A percentile compares a stretch with the other conserved stretches of the same genome.
Conservation (phyloP, 2,888 invertebrate species). For the Leptinotarsa tumamoca region DNA sequence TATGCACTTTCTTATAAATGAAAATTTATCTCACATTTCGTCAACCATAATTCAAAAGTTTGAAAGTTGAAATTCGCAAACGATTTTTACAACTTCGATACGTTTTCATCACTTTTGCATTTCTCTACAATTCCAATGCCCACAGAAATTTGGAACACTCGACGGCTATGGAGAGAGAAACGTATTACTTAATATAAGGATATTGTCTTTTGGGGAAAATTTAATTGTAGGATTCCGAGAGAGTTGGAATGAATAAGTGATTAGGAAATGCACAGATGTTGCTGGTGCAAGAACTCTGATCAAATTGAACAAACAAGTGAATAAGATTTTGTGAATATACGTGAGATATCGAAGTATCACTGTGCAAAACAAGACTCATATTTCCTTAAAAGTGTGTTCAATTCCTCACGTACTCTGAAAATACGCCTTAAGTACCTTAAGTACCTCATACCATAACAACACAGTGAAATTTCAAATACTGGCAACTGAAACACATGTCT, state of each 20-base stretch:
- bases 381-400: not conserved
- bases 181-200: constrained; percentile 65
- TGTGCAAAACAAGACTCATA: not conserved
- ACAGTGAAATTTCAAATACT: too few relatives aligned
- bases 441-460: too few relatives aligned
- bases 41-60: too few relatives aligned
- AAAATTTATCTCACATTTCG: too few relatives aligned
- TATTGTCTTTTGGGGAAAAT: constrained; percentile 61
- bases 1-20: too few relatives aligned
- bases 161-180: constrained; percentile 54
- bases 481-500: too few relatives aligned
- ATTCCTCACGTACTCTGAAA: too few relatives aligned
- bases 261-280: constrained; percentile 43
- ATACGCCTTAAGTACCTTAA: too few relatives aligned
- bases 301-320: constrained; percentile 26
- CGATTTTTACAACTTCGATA: too few relatives aligned
- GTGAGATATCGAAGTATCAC: not conserved
- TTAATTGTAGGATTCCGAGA: constrained; percentile 59
- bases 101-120: too few relatives aligned
- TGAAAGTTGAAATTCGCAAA: too few relatives aligned
- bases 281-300: constrained; percentile 25
- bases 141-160: constrained; percentile 62
- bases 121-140: constrained; percentile 1
- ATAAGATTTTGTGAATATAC: not conserved
- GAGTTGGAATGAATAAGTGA: constrained; percentile 43